Evolutionary conservation across 2,888 invertebrate species (phyloP), one percentile per base, ranked within the genome.

Genomic region (Thymelicus lineola): DNA sequence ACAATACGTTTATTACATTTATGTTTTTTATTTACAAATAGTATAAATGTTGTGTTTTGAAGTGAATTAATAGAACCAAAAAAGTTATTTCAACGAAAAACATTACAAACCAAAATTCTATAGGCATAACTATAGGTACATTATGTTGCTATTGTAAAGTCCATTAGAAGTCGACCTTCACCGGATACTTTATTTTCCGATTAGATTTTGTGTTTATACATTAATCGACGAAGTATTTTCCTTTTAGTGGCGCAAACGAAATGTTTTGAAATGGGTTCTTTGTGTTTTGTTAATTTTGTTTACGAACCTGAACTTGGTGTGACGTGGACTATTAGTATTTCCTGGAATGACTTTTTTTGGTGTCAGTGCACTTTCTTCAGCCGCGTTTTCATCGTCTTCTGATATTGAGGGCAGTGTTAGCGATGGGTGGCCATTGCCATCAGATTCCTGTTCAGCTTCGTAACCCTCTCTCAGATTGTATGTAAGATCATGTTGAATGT

Each of bases 381-480:
- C 97, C 36, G 96, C 96, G 80, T 98, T 98, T 86, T 98, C 98
- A 82, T 98, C 98, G 77, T 98, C 98, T 88, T 99, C 98, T 71
- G 98, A 98, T 84, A 99, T 99, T 48, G 98, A 98, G 3, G 98
- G 98, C 58, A 98, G 89, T 0, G 97, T 97, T 75, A 98, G 90
- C 1, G 97, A 96, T 1, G 97, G 97, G 66, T 96, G 95, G 10
- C 97, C 97, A 77, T 96, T 97, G 71, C 95, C 95, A 72, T 97
- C 97, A 0, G 96, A 96, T 81, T 96, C 97, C 85, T 95, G 95
- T 93, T 98, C 98, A 14, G 97, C 97, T 83, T 98, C 98, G 83
- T 98, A 98, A 6, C 98, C 98, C 86, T 98, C 98, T 60, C 98
- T 94, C 64, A 99, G 94, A 88, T 99, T 99, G 90, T 97, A 98